A percentile compares a stretch with the other conserved stretches of the same genome.
Evolutionary conservation across 2,113 vertebrate species (phyloP).

Genomic region (Hystrix cristata): DNA sequence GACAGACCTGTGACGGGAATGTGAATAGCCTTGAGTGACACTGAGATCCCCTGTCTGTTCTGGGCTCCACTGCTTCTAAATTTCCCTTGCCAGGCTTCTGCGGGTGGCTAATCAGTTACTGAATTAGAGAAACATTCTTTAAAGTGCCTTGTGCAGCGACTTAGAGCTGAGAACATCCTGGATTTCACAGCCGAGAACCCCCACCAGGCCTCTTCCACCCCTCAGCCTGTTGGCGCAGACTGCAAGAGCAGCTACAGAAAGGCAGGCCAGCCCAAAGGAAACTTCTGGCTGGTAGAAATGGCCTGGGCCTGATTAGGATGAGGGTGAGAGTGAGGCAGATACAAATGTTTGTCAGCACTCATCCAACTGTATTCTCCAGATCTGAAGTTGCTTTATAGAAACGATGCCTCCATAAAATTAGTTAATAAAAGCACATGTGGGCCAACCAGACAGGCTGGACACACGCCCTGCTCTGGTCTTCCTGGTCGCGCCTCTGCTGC

Average conservation of each 20-base stretch:
- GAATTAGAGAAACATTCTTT: neutral
- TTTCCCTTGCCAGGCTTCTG: conserved; percentile 4
- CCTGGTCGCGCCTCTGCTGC: neutral
- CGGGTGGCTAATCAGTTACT: neutral
- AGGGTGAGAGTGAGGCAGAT: neutral
- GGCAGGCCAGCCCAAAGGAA: neutral
- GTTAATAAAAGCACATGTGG: neutral
- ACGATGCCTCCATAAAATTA: neutral
- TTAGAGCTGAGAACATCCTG: neutral
- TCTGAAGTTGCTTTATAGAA: neutral
- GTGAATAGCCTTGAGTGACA: neutral
- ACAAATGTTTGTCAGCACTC: neutral
- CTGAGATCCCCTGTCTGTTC: neutral
- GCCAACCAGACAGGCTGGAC: neutral
- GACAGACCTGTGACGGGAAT: neutral
- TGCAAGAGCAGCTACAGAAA: neutral
- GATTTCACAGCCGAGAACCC: neutral
- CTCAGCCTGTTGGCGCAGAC: neutral
- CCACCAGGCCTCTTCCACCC: neutral
- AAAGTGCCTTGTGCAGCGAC: neutral
- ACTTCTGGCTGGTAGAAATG: neutral
- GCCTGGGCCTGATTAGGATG: neutral
- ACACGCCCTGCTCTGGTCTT: neutral
- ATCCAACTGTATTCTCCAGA: neutral
- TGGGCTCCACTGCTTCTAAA: neutral